These are phyloP conservation scores for Acanthurus tractus DNA, from an alignment of 2,797 vertebrate genomes.

Conservation along the genomic window DNA sequence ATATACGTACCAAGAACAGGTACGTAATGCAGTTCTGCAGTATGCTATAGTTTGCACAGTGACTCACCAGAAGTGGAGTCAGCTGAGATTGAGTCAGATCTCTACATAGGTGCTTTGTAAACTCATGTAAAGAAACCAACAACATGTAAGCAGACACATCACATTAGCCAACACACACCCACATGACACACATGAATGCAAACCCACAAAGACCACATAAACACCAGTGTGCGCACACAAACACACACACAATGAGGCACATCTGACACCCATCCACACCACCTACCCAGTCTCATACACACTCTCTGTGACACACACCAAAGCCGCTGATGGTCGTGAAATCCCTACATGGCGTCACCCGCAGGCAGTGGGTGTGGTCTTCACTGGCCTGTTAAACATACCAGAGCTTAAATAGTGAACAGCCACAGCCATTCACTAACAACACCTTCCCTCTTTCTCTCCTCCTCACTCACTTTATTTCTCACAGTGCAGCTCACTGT, in stretches of 20 bases:
- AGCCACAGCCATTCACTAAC: conserved; percentile 34
- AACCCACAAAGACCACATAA: conserved; percentile 37
- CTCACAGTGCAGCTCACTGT: conserved; percentile 14
- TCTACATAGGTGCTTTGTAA: conserved; percentile 10
- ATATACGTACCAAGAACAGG: neutral
- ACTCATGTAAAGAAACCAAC: neutral
- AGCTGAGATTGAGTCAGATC: conserved; percentile 32
- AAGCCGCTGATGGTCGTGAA: conserved; percentile 46
- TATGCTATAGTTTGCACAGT: conserved; percentile 12
- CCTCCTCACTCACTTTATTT: conserved; percentile 12
- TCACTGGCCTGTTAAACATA: conserved; percentile 61
- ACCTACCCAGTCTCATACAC: neutral
- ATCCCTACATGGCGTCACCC: conserved; percentile 43
- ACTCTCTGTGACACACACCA: neutral
- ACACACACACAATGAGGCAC: neutral
- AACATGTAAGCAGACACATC: neutral
- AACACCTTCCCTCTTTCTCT: conserved; percentile 26
- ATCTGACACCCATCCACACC: neutral
- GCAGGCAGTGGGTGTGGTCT: conserved; percentile 66
- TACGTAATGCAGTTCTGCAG: conserved; percentile 7
- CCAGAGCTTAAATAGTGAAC: conserved; percentile 60
- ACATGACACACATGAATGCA: conserved; percentile 12
- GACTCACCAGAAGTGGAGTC: conserved; percentile 45
- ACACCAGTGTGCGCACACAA: neutral
- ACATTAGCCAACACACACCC: neutral